Base-by-base conservation (phyloP, 2,113 vertebrate species). In the Taxidea taxus region DNA sequence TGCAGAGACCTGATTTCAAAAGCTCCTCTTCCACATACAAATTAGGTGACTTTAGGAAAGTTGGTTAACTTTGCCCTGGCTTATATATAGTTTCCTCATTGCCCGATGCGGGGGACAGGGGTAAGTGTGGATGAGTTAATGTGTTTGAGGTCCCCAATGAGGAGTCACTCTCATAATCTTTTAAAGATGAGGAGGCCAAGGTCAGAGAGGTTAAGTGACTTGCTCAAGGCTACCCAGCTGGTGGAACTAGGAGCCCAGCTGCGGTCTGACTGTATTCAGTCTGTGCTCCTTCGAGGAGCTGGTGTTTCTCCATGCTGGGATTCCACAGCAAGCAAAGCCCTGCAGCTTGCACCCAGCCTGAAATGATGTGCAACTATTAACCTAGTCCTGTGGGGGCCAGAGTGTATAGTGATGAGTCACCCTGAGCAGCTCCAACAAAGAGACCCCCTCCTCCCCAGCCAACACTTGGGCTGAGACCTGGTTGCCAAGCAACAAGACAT, bases 401-500 rank as follows among this genome's bases (percentile, higher is more conserved):
- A 42, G 56, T 37, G 56, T 27, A 2, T 42, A 37, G 49, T 0
- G 8, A 47, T 98, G 98, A 97, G 92, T 97, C 98, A 97, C 66
- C 14, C 23, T 1, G 16, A 23, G 37, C 87, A n/a, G 10, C 27
- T n/a, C 87, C 44, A 23, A 11, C 29, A 12, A 29, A 54, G 72
- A 93, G 89, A 96, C 93, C 94, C 37, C 95, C 91, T 75, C 93
- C 62, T 75, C 82, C 89, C 68, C 4, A 7, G 78, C 37, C 85
- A 2, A 47, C 47, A 14, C 37, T 23, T 29, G 12, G 72, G 70
- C 87, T 13, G 74, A 95, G 81, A 72, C 49, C 88, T 31, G 92
- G 97, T 97, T 98, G 95, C 98, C 37, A 9, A 92, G 97, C 94
- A 94, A 83, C 80, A 81, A 91, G 94, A 96, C 97, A 97, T 20